phyloP scores from a whole-genome alignment of 2,113 vertebrate species.

The Oryctolagus cuniculus region mOryCun1.1 NC_091450.1:7962501-7963000 shows the following conservation, averaged over 20 bases:
- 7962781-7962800: not conserved
- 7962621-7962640: not conserved
- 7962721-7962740: not conserved
- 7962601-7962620: too few species aligned
- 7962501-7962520: too few species aligned
- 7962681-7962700: not conserved
- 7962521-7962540: too few species aligned
- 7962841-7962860: not conserved
- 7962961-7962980: not conserved
- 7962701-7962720: not conserved
- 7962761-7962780: not conserved
- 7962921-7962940: not conserved
- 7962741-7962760: not conserved
- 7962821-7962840: not conserved
- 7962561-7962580: too few species aligned
- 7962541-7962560: too few species aligned
- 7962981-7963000: not conserved
- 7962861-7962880: not conserved
- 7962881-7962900: not conserved
- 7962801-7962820: not conserved
- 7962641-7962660: not conserved
- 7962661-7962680: constrained; percentile 2
- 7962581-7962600: too few species aligned
- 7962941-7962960: not conserved
- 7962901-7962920: not conserved